These are phyloP conservation scores for Exephanes ischioxanthus DNA, from an alignment of 2,888 invertebrate species.

Conservation along the genomic window DNA sequence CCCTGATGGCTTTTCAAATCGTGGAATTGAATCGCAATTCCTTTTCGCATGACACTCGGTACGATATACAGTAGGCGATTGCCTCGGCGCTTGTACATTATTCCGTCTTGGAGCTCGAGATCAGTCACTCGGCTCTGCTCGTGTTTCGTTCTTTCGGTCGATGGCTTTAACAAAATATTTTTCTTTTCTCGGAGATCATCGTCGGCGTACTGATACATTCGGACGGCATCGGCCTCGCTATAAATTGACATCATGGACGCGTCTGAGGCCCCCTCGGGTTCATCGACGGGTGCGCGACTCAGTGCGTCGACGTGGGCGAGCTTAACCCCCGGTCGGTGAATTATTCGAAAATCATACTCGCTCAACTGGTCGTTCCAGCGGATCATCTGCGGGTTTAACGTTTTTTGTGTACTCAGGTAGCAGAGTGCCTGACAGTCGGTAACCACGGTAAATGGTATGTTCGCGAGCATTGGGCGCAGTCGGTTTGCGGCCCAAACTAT, in stretches of 20 bases:
- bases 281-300: constrained; percentile 1
- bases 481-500: constrained; percentile 35
- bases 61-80: constrained; percentile 44
- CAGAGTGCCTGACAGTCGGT: no score
- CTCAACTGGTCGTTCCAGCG: neutral
- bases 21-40: neutral
- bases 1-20: constrained; percentile 3
- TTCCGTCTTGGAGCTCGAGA: constrained; percentile 10
- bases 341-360: constrained; percentile 63
- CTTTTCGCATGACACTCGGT: constrained; percentile 22
- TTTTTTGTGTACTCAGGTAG: no score
- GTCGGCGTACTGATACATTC: no score
- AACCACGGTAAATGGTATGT: neutral
- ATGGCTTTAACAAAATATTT: neutral
- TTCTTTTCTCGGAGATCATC: neutral
- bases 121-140: constrained; percentile 1
- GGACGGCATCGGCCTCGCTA: no score
- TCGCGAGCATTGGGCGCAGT: constrained; percentile 7
- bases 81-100: constrained; percentile 16
- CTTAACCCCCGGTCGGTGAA: constrained; percentile 61
- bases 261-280: no score
- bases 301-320: constrained; percentile 33
- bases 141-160: neutral
- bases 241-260: no score
- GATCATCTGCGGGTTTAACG: no score